Base-by-base conservation (phyloP, 2,888 invertebrate species). In the Empis livida region DNA sequence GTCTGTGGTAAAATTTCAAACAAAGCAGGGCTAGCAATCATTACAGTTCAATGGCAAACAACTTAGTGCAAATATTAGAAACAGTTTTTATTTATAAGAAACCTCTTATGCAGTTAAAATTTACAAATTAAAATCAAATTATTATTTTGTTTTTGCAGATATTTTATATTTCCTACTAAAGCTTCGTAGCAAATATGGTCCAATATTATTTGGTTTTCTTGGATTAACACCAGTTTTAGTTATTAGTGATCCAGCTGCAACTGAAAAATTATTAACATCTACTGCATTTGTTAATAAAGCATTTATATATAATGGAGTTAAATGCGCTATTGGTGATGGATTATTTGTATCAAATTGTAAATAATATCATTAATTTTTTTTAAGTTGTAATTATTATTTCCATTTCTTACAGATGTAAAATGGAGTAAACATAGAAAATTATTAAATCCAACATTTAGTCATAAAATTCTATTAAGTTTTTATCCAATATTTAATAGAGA, bases 231-330 rank as follows among this genome's bases (percentile, higher is more conserved):
- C 56, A 1, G 42, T 46, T 10, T 9, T 56, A 9, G 14, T 55
- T 9, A 53, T 54, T 5, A 44, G 47, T 1, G 57, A 57, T 23
- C 56, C 56, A 3, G 49, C 42, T 5, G 35, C 54, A 4, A 48
- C 51, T 20, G 54, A 55, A 40, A 48, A 52, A 39, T 45, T 57
- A 27, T 45, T 57, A 1, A 51, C 55, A 15, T 55, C 55, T 14
- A 31, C 51, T 5, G 51, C 51, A 3, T 50, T 56, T 13, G 39
- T 58, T 4, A 49, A 55, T 31, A 58, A 56, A 15, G 43, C 49
- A 6, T 32, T 20, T 10, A 48, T 51, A 2, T 51, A 51, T 15
- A 42, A 49, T 31, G 44, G 37, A 3, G 43, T 51, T 39, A 45
- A 46, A 2, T 43, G 48, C 5, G 46, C 48, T 3, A 15, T 48